A percentile compares a stretch with the other conserved stretches of the same genome.
Conservation (phyloP, 2,797 vertebrate species). For the Botia almorhae region DNA sequence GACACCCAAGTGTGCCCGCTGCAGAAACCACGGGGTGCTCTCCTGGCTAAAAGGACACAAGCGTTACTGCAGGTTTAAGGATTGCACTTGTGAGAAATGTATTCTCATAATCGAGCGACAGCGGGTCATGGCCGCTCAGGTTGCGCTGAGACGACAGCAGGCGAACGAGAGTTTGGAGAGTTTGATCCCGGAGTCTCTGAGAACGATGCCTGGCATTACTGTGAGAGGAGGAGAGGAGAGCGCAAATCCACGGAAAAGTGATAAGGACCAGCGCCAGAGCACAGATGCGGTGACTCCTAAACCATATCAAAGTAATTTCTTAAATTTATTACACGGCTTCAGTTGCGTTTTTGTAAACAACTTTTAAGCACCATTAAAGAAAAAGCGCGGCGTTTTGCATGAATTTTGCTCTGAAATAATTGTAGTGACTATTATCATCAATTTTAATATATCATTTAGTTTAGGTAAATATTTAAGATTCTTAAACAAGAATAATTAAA, state of each 20-base stretch:
- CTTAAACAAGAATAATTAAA: not conserved
- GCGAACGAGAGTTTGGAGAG: constrained; percentile 96
- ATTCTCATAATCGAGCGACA: constrained; percentile 97
- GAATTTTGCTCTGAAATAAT: not conserved
- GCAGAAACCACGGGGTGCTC: constrained; percentile 94
- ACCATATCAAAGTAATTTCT: constrained; percentile 68
- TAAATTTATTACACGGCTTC: not conserved
- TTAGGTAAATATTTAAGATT: not conserved
- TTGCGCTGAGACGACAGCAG: constrained; percentile 92
- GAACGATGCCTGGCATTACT: constrained; percentile 80
- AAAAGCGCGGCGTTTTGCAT: not conserved
- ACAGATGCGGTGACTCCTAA: constrained; percentile 68
- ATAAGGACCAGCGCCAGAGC: constrained; percentile 76
- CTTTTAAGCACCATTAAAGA: not conserved
- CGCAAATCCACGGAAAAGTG: constrained; percentile 64
- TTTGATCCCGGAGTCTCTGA: constrained; percentile 90
- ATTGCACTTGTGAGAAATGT: constrained; percentile 97
- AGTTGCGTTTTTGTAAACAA: not conserved
- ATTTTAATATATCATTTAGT: not conserved
- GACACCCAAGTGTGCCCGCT: constrained; percentile 95
- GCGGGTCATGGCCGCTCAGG: constrained; percentile 97
- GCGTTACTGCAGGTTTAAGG: constrained; percentile 96
- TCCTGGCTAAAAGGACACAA: constrained; percentile 98
- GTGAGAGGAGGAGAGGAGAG: constrained; percentile 65
- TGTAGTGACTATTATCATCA: not conserved